phyloP scores from a whole-genome alignment of 1,140 invertebrate species.

The Hyles euphorbiae region DNA sequence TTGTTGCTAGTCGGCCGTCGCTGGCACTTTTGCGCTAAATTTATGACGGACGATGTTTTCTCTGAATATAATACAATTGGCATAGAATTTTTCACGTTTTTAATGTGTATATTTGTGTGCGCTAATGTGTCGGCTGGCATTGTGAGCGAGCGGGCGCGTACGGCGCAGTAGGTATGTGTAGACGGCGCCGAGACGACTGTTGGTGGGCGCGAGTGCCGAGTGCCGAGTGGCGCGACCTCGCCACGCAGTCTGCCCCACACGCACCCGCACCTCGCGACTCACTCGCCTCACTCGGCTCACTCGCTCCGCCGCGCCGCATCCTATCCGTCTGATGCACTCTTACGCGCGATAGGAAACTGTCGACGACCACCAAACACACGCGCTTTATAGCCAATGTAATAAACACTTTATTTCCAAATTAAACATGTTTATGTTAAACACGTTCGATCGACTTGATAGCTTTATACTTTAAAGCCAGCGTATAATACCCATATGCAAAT shows the following conservation, averaged over 20 bases:
- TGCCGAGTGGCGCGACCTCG: constrained; percentile 32
- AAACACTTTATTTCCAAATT: too few relatives aligned
- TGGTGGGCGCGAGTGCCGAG: constrained; percentile 20
- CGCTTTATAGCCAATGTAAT: too few relatives aligned
- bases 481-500: background rate
- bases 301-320: constrained; percentile 6
- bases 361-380: too few relatives aligned
- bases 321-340: constrained; percentile 1
- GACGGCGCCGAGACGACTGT: constrained; percentile 46
- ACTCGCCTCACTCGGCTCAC: constrained; percentile 19
- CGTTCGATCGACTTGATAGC: too few relatives aligned
- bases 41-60: constrained; percentile 63
- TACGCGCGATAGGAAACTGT: background rate
- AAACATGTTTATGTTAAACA: too few relatives aligned
- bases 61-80: constrained; percentile 59
- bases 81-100: constrained; percentile 18
- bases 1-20: constrained; percentile 65
- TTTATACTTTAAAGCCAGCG: too few relatives aligned
- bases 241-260: constrained; percentile 60
- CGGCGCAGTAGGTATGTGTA: constrained; percentile 12
- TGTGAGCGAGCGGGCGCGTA: background rate
- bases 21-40: constrained; percentile 66
- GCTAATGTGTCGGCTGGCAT: constrained; percentile 6
- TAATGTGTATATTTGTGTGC: constrained; percentile 13
- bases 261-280: constrained; percentile 5